Evolutionary conservation across 2,113 vertebrate species (phyloP).

Genomic region (Plestiodon gilberti): DNA sequence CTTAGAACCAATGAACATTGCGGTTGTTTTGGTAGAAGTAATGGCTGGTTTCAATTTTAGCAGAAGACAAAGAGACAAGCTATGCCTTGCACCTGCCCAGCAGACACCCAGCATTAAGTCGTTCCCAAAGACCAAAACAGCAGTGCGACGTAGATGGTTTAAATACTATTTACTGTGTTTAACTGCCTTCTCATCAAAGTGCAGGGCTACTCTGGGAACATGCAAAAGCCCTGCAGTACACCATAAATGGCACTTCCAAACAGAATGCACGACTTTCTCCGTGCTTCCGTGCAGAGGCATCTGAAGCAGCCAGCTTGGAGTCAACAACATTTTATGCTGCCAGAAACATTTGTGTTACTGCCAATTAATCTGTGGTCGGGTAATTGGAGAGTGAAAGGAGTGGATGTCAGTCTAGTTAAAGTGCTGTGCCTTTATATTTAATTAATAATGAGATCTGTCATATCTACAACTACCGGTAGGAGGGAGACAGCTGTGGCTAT

Average conservation of each 20-base stretch:
- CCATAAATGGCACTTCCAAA: not conserved
- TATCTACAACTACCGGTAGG: not conserved
- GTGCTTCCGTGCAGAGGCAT: not conserved
- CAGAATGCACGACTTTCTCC: not conserved
- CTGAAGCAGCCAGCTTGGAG: not conserved
- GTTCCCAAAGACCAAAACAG: not conserved
- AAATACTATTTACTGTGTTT: slow-evolving; percentile 2
- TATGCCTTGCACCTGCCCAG: not conserved
- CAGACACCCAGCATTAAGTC: not conserved
- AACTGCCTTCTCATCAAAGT: slow-evolving; percentile 7
- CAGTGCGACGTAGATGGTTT: not conserved
- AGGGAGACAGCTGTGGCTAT: not conserved
- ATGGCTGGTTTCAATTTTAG: not conserved
- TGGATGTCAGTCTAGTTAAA: slow-evolving; percentile 11
- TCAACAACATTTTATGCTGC: not conserved
- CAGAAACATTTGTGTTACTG: not conserved
- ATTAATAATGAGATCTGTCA: slow-evolving; percentile 18
- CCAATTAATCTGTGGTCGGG: not conserved
- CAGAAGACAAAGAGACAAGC: not conserved
- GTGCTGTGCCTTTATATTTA: slow-evolving; percentile 12
- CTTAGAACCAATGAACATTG: not conserved
- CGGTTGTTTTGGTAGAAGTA: not conserved
- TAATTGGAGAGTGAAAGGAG: slow-evolving; percentile 19
- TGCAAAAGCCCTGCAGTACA: not conserved
- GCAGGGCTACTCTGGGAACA: not conserved